A percentile compares a stretch with the other conserved stretches of the same genome.
These are phyloP conservation scores for Hydriomena furcata DNA, from an alignment of 2,888 invertebrate genomes.

Conservation along the genomic window DNA sequence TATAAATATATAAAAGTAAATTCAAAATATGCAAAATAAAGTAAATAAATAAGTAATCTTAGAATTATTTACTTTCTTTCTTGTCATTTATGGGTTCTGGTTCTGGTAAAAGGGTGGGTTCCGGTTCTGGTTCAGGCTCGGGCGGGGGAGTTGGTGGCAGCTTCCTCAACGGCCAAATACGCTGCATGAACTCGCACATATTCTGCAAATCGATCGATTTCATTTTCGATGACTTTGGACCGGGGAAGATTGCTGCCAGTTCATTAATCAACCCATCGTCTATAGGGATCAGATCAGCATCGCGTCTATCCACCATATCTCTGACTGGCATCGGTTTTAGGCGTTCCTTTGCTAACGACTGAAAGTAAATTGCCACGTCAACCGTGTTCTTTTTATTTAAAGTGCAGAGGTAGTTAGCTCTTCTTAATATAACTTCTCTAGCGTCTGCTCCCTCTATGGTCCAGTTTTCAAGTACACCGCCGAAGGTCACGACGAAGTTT, in stretches of 20 bases:
- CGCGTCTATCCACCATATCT: conserved; percentile 28
- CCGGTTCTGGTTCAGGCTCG: conserved; percentile 28
- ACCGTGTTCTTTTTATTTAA: conserved; percentile 32
- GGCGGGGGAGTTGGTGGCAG: conserved; percentile 52
- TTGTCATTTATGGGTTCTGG: conserved; percentile 7
- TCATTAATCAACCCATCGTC: conserved; percentile 46
- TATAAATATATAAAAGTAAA: conserved; percentile 2
- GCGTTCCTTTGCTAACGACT: conserved; percentile 33
- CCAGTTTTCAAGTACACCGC: conserved; percentile 43
- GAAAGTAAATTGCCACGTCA: conserved; percentile 44
- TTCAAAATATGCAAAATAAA: conserved; percentile 13
- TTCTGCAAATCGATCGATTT: conserved; percentile 41
- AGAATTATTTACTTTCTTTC: conserved; percentile 17
- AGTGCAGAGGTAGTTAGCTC: conserved; percentile 46
- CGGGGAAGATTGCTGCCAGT: conserved; percentile 43
- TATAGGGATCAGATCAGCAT: conserved; percentile 31
- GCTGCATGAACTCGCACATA: conserved; percentile 49
- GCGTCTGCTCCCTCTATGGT: conserved; percentile 41
- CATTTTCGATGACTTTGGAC: conserved; percentile 39
- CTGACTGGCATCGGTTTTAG: conserved; percentile 33
- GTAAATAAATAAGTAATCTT: conserved; percentile 10
- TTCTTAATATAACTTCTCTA: conserved; percentile 43
- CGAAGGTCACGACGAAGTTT: conserved; percentile 43
- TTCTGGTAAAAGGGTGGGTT: conserved; percentile 2
- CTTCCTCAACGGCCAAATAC: conserved; percentile 56